Evolutionary conservation across 2,888 invertebrate species (phyloP), one percentile per base, ranked within the genome.

Genomic region (Lithosia quadra): DNA sequence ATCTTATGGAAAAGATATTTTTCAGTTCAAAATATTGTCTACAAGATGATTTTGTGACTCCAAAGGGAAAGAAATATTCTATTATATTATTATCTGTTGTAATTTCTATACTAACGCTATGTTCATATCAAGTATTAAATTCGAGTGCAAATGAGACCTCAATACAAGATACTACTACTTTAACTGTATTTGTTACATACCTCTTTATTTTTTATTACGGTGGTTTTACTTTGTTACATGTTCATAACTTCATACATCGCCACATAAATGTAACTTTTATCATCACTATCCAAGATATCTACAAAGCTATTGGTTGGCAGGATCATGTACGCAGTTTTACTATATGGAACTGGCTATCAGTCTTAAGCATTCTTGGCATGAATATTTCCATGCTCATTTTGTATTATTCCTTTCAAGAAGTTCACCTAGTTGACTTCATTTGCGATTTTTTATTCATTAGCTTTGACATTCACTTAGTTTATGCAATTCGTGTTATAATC

Each of bases 1-100:
- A 80, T 67, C 34, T 73, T 0, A 43, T 66, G 55, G 71, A 74
- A 8, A 62, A 39, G 11, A 4, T 79, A 9, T 71, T 76, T 13
- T 21, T 80, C 0, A 62, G 65, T 10, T 67, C 78, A 3, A 79
- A 76, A 63, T 79, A 70, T 61, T 64, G 57, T 0, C 36, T 76
- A 24, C 34, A 59, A 53, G 60, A 76, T 62, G 57, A 74, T 55
- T 67, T 70, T 22, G 67, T 80, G n/a, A 76, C 68, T 34, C 68
- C 74, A 8, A 74, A 69, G 28, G 28, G 33, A 1, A 73, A 60
- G 18, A 60, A 2, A 10, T 61, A 36, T 61, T 9, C 22, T 28
- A 24, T 60, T 2, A 10, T 63, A 21, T 39, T 61, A 10, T 28
- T 73, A 5, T 63, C n/a, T 53, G 18, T 64, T 28, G 56, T 39